phyloP scores from a whole-genome alignment of 2,888 invertebrate species.

The Nymphalis urticae region DNA sequence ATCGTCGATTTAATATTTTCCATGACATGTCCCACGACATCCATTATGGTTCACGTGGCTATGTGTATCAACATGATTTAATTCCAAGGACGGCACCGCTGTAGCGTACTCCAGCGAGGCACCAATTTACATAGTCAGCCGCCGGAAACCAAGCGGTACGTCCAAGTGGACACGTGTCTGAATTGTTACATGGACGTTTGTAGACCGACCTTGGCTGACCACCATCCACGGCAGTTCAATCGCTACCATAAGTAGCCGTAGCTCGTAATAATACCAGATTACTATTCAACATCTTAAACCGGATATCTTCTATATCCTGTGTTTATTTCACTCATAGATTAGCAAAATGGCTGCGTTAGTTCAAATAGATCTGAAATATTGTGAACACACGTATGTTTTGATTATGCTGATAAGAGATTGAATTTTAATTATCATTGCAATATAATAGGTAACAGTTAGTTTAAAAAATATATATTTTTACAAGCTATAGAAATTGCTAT shows the following conservation, averaged over 20 bases:
- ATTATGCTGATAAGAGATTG: neutral
- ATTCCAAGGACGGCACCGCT: slow-evolving; percentile 39
- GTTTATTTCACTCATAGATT: slow-evolving; percentile 3
- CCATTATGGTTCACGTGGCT: slow-evolving; percentile 14
- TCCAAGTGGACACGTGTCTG: slow-evolving; percentile 48
- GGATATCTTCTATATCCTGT: slow-evolving; percentile 12
- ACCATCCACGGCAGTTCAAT: slow-evolving; percentile 26
- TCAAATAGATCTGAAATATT: neutral
- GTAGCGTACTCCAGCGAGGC: slow-evolving; percentile 55
- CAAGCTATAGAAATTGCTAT: neutral
- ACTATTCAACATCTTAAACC: slow-evolving; percentile 23
- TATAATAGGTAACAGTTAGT: too few species aligned
- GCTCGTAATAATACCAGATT: slow-evolving; percentile 20
- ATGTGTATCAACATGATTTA: slow-evolving; percentile 28
- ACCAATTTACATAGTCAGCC: slow-evolving; percentile 69
- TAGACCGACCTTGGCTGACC: slow-evolving; percentile 45
- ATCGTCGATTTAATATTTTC: neutral
- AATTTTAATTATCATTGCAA: too few species aligned
- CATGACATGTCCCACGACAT: slow-evolving; percentile 12
- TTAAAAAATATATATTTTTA: neutral
- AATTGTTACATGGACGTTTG: slow-evolving; percentile 45
- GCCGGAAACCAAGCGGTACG: slow-evolving; percentile 68
- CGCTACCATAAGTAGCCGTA: slow-evolving; percentile 14
- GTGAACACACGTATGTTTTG: neutral
- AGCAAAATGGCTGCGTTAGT: neutral